These are phyloP conservation scores for Pollimyrus isidori DNA, from an alignment of 2,113 vertebrate genomes.

Conservation along the genomic window DNA sequence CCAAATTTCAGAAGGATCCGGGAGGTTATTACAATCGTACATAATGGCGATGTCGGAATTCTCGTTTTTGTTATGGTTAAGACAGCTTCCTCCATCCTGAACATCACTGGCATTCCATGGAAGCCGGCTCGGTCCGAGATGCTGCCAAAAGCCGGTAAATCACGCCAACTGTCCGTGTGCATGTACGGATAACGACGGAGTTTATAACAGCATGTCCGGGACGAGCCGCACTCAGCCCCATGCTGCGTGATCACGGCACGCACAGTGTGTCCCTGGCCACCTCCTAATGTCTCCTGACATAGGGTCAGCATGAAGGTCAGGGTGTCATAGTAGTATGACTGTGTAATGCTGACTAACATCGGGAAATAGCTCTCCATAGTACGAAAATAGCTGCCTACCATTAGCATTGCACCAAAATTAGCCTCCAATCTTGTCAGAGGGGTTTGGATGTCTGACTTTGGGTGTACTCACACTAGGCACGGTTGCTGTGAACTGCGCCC, in stretches of 20 bases:
- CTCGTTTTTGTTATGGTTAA: constrained; percentile 42
- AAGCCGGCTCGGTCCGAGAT: constrained; percentile 19
- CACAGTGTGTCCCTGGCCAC: constrained; percentile 32
- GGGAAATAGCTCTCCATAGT: background rate
- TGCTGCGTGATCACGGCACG: background rate
- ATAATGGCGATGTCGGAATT: constrained; percentile 51
- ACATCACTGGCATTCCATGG: constrained; percentile 43
- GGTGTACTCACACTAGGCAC: too few relatives aligned
- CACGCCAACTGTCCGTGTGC: constrained; percentile 26
- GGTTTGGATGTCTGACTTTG: background rate
- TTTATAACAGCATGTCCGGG: constrained; percentile 16
- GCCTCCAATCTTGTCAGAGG: background rate
- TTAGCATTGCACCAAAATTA: background rate
- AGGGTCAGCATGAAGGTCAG: background rate
- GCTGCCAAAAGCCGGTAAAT: constrained; percentile 20
- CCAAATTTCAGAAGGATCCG: background rate
- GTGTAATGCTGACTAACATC: background rate
- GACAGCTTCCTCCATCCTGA: constrained; percentile 38
- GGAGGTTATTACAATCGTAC: constrained; percentile 44
- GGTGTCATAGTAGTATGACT: background rate
- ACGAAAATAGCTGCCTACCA: background rate
- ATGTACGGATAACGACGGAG: constrained; percentile 34
- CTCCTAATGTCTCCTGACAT: constrained; percentile 5
- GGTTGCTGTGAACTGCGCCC: too few relatives aligned
- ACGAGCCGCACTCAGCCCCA: background rate